phyloP scores from a whole-genome alignment of 2,797 vertebrate species.

The Orientallactaga sibirica region DNA sequence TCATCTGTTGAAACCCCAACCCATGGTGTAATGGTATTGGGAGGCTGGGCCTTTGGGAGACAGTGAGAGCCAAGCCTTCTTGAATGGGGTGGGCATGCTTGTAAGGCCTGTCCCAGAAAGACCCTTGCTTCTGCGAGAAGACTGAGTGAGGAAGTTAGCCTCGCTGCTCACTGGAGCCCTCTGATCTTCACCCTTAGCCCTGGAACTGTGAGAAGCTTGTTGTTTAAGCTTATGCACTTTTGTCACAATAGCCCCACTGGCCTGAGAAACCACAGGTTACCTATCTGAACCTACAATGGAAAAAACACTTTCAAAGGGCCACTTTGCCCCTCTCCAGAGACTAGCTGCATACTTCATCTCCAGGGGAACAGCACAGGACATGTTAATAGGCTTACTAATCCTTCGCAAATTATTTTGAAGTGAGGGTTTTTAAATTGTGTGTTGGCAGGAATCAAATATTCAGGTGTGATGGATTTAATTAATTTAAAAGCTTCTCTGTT shows the following conservation, averaged over 20 bases:
- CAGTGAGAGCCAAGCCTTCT: accelerated
- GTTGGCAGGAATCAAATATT: constrained; percentile 75
- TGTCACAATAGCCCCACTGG: not conserved
- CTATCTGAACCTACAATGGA: not conserved
- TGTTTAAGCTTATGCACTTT: not conserved
- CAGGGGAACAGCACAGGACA: not conserved
- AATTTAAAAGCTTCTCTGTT: constrained; percentile 81
- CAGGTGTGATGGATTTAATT: constrained; percentile 80
- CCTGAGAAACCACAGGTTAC: not conserved
- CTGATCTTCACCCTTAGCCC: not conserved
- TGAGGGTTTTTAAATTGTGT: constrained; percentile 69
- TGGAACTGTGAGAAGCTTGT: not conserved
- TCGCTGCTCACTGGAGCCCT: too few species aligned
- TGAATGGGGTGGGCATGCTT: not conserved
- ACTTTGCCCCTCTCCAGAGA: not conserved
- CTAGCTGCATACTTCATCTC: not conserved
- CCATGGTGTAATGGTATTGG: not conserved
- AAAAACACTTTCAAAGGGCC: not conserved
- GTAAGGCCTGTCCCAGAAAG: not conserved
- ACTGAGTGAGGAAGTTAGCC: not conserved
- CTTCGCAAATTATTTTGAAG: constrained; percentile 67
- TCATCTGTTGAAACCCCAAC: not conserved
- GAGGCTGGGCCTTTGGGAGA: not conserved
- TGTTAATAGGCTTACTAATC: constrained; percentile 1
- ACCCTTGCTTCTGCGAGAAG: not conserved